A percentile compares a stretch with the other conserved stretches of the same genome.
phyloP scores from a whole-genome alignment of 1,140 invertebrate species.

The Pseudomyrmex dendroicus region DNA sequence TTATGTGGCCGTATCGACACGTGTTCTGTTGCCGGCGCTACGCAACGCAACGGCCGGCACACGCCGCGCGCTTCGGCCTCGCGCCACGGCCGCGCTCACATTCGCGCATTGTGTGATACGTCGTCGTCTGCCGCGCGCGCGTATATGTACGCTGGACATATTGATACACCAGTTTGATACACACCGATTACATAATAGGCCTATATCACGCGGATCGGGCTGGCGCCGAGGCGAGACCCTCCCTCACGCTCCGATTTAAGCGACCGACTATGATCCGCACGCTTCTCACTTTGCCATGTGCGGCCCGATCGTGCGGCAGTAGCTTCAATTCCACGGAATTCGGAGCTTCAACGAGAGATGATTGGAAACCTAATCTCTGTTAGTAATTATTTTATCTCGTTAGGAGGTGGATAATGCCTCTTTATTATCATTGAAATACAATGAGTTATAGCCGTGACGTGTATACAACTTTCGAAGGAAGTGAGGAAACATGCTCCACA shows the following conservation, averaged over 20 bases:
- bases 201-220: slow-evolving; percentile 72
- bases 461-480: background rate
- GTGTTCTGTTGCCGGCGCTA: slow-evolving; percentile 76
- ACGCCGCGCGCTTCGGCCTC: slow-evolving; percentile 50
- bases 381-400: background rate
- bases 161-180: slow-evolving; percentile 73
- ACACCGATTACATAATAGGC: slow-evolving; percentile 77
- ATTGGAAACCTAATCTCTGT: background rate
- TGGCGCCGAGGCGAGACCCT: background rate
- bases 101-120: slow-evolving; percentile 74
- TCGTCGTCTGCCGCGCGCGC: slow-evolving; percentile 61
- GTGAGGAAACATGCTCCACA: no score
- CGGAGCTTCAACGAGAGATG: background rate
- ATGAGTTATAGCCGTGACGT: background rate
- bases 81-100: slow-evolving; percentile 64
- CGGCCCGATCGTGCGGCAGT: slow-evolving; percentile 4
- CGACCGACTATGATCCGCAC: slow-evolving; percentile 40
- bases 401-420: background rate
- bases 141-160: slow-evolving; percentile 68
- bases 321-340: slow-evolving; percentile 9
- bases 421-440: background rate
- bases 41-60: slow-evolving; percentile 59
- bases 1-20: slow-evolving; percentile 83
- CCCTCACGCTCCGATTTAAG: slow-evolving; percentile 44
- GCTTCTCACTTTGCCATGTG: background rate